These are phyloP conservation scores for Venusia cambrica DNA, from an alignment of 2,888 invertebrate genomes.

Conservation along the genomic window DNA sequence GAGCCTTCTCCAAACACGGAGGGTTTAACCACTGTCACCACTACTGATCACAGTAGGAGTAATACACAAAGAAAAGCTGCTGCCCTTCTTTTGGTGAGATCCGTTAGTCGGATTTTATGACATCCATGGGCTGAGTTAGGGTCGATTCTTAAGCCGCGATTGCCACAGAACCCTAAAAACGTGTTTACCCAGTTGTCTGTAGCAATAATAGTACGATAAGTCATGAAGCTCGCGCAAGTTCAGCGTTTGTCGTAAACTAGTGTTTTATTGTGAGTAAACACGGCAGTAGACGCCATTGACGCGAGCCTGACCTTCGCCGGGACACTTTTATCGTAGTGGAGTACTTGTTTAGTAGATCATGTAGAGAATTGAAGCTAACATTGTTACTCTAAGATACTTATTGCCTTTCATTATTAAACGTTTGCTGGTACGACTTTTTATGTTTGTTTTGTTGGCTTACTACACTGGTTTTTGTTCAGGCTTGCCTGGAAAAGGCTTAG, in stretches of 20 bases:
- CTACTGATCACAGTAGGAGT: no score
- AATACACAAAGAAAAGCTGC: no score
- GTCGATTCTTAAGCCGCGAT: conserved; percentile 12
- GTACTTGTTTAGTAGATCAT: conserved; percentile 17
- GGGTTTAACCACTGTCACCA: no score
- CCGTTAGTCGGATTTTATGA: no score
- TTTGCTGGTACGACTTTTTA: no score
- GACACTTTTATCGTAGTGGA: conserved; percentile 39
- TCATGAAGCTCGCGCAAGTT: conserved; percentile 22
- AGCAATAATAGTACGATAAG: conserved; percentile 11
- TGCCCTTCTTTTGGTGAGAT: no score
- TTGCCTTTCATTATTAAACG: no score
- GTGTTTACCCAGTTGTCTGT: conserved; percentile 3
- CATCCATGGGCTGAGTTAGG: no score
- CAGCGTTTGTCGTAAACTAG: conserved; percentile 49
- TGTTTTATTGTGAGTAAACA: conserved; percentile 60
- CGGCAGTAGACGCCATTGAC: conserved; percentile 52
- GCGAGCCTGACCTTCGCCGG: conserved; percentile 39
- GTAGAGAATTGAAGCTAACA: conserved; percentile 6
- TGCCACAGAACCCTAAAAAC: conserved; percentile 4
- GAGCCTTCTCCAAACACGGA: no score
- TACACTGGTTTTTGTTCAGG: no score
- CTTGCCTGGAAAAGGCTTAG: no score
- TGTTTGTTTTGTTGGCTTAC: no score
- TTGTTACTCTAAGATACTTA: conserved; percentile 5